Evolutionary conservation across 2,797 vertebrate species (phyloP), one percentile per base, ranked within the genome.

Genomic region (Zalophus californianus): DNA sequence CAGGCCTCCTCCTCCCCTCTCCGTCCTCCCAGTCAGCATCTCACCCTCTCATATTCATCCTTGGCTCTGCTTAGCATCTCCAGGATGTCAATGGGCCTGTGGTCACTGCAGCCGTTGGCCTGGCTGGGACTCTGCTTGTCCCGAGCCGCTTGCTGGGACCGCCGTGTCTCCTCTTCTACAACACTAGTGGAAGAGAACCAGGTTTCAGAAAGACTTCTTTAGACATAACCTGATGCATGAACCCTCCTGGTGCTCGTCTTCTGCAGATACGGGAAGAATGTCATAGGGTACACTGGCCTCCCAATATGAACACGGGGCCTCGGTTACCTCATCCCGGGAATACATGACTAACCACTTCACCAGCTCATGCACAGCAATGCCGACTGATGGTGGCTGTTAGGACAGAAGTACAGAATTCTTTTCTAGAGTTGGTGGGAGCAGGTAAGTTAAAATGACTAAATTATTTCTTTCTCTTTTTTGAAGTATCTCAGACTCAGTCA

Each of bases 1-100:
- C 1, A 66, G 41, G 35, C 13, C 41, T 52, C 44, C 54, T 38
- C 44, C 52, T 3, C 35, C 88, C 54, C 3, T 52, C 35, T 4
- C 5, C 72, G 21, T 41, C 4, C 38, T 80, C 35, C 48, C 15
- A 9, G 32, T n/a, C 2, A 73, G 64, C 21, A n/a, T 4, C 99
- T 99, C 98, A 99, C 99, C 98, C 99, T 99, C 96, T 99, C 99
- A 92, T 99, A 99, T 94, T 99, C 99, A 98, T 99, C 99, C 98
- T 99, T 99, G 96, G 99, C 99, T 99, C 99, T 99, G 98, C 99
- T 99, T 58, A 99, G 99, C 98, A 99, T 99, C 98, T 99, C 99
- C 97, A 99, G 98, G 98, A 99, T 99, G 98, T 99, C 99, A 48
- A 99, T 99, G 66, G 99, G 98, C 75, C 98, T 99, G 20, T 99